Evolutionary conservation across 53 echinoderm and acorn worm species (phyloP), one percentile per base, ranked within the genome.

Genomic region (Crossaster papposus): DNA sequence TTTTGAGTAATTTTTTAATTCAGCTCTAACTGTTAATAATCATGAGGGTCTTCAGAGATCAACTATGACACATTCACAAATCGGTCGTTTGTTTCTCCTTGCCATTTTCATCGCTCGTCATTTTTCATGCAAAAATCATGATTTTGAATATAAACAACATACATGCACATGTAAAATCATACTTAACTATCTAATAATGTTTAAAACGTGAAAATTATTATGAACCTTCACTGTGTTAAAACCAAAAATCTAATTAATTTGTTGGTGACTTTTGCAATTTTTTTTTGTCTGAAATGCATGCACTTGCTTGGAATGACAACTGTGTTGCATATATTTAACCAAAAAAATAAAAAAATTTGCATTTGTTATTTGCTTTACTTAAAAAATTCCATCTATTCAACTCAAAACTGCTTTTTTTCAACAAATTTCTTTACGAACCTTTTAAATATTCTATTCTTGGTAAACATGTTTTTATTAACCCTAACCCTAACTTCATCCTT

Each of bases 21-120:
- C 23, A 23, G 23, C 12, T 11, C 62, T 17, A 62, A 3, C 17
- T 62, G n/a, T 20, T 18, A 62, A 3, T 6, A 17, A 62, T 4
- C 7, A 62, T 3, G 4, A 62, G 12, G 3, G 23, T 62, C 23
- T 62, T 17, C 17, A 20, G 28, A 68, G 29, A 11, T 23, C 13
- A 44, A 83, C 1, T 30, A 26, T 36, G 26, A 64, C 29, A 20
- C 62, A 36, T 20, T 83, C 31, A 30, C 31, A 38, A 14, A 20
- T 14, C 5, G 58, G 20, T 18, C 28, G 20, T 51, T 85, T 71
- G 30, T 85, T 72, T 72, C 36, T 71, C 72, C 52, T 51, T 72
- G 24, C 30, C 85, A 85, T 85, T 85, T 4, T 72, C 85, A 85
- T 72, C 44, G 51, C 37, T 26, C 51, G 29, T 83, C 22, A 83